Base-by-base conservation (phyloP, 1,140 invertebrate genomes). In the Sinella curviseta region DNA sequence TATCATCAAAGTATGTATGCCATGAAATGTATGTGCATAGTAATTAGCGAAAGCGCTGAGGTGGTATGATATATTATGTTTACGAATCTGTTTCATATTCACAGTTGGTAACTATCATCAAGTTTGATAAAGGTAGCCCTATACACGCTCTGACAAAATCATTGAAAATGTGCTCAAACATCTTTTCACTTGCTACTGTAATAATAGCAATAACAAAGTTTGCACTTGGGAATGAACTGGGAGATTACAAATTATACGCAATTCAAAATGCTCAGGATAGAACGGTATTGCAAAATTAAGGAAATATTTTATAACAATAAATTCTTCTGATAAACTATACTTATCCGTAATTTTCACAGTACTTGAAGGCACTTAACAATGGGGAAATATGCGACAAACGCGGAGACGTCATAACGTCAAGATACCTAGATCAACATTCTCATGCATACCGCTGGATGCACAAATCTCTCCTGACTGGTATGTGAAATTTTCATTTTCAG, bases 201-300 rank as follows among this genome's bases (percentile, higher is more conserved):
- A n/a, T n/a, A n/a, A n/a, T n/a, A n/a, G n/a, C n/a, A n/a, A n/a
- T n/a, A n/a, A n/a, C n/a, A n/a, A n/a, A n/a, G n/a, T n/a, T n/a
- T n/a, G n/a, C n/a, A n/a, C n/a, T n/a, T n/a, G n/a, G n/a, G n/a
- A n/a, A n/a, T n/a, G 57, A 60, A n/a, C 57, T 60, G 14, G 57
- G 24, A 60, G 57, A 60, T 26, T 60, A 60, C 57, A 70, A 70
- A 70, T 12, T 70, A 30, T 70, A 12, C 31, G 65, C 30, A 24
- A 30, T 70, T 31, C 65, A 70, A 33, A 70, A 70, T 70, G 65
- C 65, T 14, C 2, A 70, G 12, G 65, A 70, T 33, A 70, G 24
- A 30, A 70, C 65, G 65, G 65, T 70, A 70, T 31, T 14, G 12
- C 8, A 70, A 3, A 30, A 31, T n/a, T 12, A 3, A 70, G 24